These are phyloP conservation scores for Pterois miles DNA, from an alignment of 2,797 vertebrate genomes.

Conservation along the genomic window DNA sequence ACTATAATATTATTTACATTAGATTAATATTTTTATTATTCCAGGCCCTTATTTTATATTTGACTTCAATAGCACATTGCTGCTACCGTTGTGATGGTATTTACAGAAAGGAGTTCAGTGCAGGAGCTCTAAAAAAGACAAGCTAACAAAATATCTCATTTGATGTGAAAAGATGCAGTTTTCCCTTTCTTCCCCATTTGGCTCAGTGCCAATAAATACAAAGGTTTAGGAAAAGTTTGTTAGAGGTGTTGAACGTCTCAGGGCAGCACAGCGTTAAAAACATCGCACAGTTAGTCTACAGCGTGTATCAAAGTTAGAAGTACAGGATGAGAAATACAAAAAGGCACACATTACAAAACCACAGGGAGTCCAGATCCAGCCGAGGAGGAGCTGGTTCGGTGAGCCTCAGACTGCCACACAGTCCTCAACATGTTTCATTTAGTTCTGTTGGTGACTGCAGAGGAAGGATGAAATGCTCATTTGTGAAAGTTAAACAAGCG, in stretches of 20 bases:
- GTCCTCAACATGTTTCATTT: constrained; percentile 4
- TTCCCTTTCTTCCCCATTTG: constrained; percentile 76
- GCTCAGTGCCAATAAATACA: constrained; percentile 85
- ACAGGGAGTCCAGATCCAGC: constrained; percentile 53
- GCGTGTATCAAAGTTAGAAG: constrained; percentile 67
- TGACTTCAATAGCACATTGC: constrained; percentile 79
- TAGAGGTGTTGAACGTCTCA: constrained; percentile 57
- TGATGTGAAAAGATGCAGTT: constrained; percentile 73
- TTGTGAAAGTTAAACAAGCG: constrained; percentile 23
- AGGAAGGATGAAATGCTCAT: constrained; percentile 25
- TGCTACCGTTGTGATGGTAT: constrained; percentile 83
- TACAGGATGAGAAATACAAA: constrained; percentile 70
- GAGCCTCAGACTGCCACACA: constrained; percentile 12
- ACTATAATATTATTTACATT: constrained; percentile 96
- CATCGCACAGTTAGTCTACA: constrained; percentile 64
- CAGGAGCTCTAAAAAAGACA: constrained; percentile 85
- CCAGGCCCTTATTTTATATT: constrained; percentile 77
- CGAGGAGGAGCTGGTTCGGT: constrained; percentile 33
- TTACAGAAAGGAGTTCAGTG: constrained; percentile 86
- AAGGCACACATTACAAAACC: constrained; percentile 80
- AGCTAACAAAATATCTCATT: constrained; percentile 81
- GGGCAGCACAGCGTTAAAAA: constrained; percentile 54
- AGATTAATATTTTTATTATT: constrained; percentile 84
- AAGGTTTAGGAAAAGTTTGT: constrained; percentile 67
- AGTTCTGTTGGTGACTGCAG: constrained; percentile 11